Evolutionary conservation across 2,888 invertebrate species (phyloP).

Genomic region (Diadromus collaris): DNA sequence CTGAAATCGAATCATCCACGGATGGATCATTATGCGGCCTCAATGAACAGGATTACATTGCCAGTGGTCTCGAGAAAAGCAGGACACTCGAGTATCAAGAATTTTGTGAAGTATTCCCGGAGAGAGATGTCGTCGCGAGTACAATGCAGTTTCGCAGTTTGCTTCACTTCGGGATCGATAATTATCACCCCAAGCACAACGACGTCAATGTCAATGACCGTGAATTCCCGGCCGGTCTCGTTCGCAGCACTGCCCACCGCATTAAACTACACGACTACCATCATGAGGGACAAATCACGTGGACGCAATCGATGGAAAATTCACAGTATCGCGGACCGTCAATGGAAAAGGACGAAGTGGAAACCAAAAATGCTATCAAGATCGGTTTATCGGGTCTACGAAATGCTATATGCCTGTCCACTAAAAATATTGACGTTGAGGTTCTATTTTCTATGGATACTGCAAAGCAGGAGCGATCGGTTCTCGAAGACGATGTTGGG

Average conservation of each 20-base stretch:
- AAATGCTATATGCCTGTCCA: not conserved
- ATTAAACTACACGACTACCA: conserved; percentile 59
- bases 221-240: conserved; percentile 38
- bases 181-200: conserved; percentile 12
- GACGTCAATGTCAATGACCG: conserved; percentile 32
- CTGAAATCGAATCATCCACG: conserved; percentile 3
- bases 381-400: conserved; percentile 1
- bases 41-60: conserved; percentile 25
- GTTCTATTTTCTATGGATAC: conserved; percentile 80
- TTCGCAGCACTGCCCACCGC: conserved; percentile 62
- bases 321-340: conserved; percentile 18
- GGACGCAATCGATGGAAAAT: conserved; percentile 79
- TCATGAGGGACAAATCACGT: conserved; percentile 75
- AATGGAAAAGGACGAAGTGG: conserved; percentile 46
- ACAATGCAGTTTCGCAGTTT: not conserved
- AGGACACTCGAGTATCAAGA: not conserved
- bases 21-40: conserved; percentile 2
- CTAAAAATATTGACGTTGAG: conserved; percentile 75
- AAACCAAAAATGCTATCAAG: not conserved
- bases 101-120: not conserved
- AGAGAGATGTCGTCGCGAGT: not conserved
- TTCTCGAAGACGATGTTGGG: conserved; percentile 55
- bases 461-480: conserved; percentile 78
- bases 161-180: not conserved
- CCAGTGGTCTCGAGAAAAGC: not conserved